These are phyloP conservation scores for Pitta sordida DNA, from an alignment of 2,113 vertebrate species.

Conservation along the genomic window DNA sequence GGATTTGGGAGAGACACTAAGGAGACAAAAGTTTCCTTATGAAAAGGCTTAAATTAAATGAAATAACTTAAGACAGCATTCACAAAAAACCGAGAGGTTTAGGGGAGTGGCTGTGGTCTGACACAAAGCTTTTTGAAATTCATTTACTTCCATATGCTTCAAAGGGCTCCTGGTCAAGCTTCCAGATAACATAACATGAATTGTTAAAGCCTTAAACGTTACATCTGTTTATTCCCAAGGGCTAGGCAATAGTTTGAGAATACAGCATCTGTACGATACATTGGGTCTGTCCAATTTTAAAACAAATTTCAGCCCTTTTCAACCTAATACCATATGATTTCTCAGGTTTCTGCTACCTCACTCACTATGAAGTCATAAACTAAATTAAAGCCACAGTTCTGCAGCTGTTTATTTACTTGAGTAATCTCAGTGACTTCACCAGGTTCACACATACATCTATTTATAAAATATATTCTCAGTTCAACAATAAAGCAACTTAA, in stretches of 20 bases:
- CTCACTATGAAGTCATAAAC: not conserved
- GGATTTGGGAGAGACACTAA: constrained; percentile 3
- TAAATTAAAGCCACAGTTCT: constrained; percentile 34
- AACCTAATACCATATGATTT: not conserved
- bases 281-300: not conserved
- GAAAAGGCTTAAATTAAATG: constrained; percentile 30
- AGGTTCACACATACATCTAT: not conserved
- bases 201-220: not conserved
- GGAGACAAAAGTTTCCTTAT: not conserved
- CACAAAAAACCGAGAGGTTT: not conserved
- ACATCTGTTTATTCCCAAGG: not conserved
- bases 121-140: not conserved
- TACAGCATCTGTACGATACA: not conserved
- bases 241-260: not conserved
- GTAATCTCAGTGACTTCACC: constrained; percentile 9
- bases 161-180: not conserved
- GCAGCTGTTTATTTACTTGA: constrained; percentile 37
- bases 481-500: constrained; percentile 3
- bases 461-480: not conserved
- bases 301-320: constrained; percentile 8
- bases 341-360: constrained; percentile 12
- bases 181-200: no score
- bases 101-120: not conserved
- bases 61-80: not conserved
- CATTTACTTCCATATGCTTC: not conserved